Evolutionary conservation across 2,888 invertebrate genomes (phyloP).

Genomic region (Drosophila emarginata): DNA sequence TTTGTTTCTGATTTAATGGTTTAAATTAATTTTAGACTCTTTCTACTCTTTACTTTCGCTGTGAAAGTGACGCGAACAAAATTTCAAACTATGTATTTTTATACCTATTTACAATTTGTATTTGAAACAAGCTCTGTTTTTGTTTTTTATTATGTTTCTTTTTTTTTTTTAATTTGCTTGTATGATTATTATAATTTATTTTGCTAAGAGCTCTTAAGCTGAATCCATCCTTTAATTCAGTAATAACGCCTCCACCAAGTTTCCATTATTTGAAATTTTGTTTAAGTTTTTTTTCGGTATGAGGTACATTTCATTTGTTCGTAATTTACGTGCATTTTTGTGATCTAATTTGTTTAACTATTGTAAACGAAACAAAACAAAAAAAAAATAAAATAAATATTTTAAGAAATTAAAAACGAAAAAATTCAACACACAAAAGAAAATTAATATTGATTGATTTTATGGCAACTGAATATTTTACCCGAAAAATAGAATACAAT

Average conservation of each 20-base stretch:
- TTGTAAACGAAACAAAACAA: conserved; percentile 64
- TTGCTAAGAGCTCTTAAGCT: conserved; percentile 34
- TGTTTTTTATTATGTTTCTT: conserved; percentile 36
- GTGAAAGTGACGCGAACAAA: conserved; percentile 62
- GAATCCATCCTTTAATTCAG: conserved; percentile 21
- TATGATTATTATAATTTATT: conserved; percentile 17
- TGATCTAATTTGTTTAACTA: conserved; percentile 80
- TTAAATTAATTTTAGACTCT: conserved; percentile 36
- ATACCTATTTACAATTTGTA: not conserved
- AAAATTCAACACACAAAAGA: conserved; percentile 51
- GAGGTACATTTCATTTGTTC: conserved; percentile 65
- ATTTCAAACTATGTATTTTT: conserved; percentile 39
- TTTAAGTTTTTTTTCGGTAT: conserved; percentile 46
- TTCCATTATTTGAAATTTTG: conserved; percentile 36
- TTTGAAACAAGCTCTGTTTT: conserved; percentile 6
- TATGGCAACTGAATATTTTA: conserved; percentile 59
- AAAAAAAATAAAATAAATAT: conserved; percentile 48
- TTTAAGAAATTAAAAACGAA: conserved; percentile 49
- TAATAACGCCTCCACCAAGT: conserved; percentile 24
- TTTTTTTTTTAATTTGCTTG: not conserved
- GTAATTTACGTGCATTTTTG: conserved; percentile 80
- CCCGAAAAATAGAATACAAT: conserved; percentile 41
- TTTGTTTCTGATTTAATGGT: conserved; percentile 43
- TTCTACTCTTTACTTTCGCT: conserved; percentile 35
- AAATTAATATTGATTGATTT: conserved; percentile 63